These are phyloP conservation scores for Latrodectus hesperus DNA, from an alignment of 2,888 invertebrate species.

Conservation along the genomic window DNA sequence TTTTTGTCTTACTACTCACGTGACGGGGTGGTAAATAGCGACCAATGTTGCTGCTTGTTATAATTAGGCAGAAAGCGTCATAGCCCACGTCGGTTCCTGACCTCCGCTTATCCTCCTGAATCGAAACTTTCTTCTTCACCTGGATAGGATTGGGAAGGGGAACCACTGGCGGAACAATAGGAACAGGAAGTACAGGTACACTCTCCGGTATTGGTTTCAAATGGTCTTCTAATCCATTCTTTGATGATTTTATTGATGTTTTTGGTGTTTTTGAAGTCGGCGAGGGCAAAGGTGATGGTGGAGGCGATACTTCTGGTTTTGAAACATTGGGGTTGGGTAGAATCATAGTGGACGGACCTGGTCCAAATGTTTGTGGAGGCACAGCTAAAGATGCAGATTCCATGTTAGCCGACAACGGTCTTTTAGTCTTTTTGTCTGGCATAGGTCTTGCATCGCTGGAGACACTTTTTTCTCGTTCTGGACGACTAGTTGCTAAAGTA, in stretches of 20 bases:
- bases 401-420: slow-evolving; percentile 51
- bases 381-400: slow-evolving; percentile 15
- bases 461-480: slow-evolving; percentile 38
- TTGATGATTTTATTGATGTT: slow-evolving; percentile 15
- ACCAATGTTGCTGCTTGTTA: slow-evolving; percentile 64
- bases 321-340: neutral
- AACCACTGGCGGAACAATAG: neutral
- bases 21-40: slow-evolving; percentile 61
- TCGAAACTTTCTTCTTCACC: slow-evolving; percentile 61
- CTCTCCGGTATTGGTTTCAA: slow-evolving; percentile 26
- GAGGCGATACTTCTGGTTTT: slow-evolving; percentile 13
- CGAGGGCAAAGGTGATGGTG: slow-evolving; percentile 8
- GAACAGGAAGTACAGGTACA: slow-evolving; percentile 12
- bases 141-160: slow-evolving; percentile 16
- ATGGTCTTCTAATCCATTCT: slow-evolving; percentile 31
- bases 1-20: slow-evolving; percentile 57
- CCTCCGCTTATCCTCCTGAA: slow-evolving; percentile 61
- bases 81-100: slow-evolving; percentile 42
- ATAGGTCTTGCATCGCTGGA: slow-evolving; percentile 25
- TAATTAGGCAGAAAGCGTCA: slow-evolving; percentile 65
- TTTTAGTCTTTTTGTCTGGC: slow-evolving; percentile 46
- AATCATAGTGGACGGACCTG: slow-evolving; percentile 8
- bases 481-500: slow-evolving; percentile 1
- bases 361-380: neutral
- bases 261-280: slow-evolving; percentile 22